Percentiles rank a stretch among this genome's conserved stretches.
phyloP scores from a whole-genome alignment of 2,888 invertebrate genomes.

The Cephus pygmeus region DNA sequence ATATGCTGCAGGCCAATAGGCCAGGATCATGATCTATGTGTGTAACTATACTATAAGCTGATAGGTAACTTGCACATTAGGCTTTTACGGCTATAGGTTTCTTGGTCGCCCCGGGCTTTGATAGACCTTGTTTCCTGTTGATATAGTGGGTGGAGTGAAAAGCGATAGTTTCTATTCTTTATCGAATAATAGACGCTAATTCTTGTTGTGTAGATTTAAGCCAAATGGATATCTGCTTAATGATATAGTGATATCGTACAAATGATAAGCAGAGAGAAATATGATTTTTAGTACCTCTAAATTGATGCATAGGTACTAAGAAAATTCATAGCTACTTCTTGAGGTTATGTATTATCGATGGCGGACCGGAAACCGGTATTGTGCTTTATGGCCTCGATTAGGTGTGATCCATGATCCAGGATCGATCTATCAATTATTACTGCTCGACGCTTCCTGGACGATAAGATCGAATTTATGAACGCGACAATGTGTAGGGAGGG shows the following conservation, averaged over 20 bases:
- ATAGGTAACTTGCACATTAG: not conserved
- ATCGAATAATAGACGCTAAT: not conserved
- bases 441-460: not conserved
- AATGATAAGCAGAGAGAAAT: not conserved
- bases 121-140: not conserved
- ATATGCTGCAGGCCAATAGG: not conserved
- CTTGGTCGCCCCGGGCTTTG: not conserved
- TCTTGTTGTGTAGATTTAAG: not conserved
- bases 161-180: not conserved
- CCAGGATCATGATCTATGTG: not conserved
- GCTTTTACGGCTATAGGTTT: not conserved
- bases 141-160: not conserved
- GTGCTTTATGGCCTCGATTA: not conserved
- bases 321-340: not conserved
- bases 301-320: not conserved
- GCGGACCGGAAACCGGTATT: not conserved
- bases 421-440: not conserved
- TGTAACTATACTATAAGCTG: not conserved
- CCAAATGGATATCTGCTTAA: not conserved
- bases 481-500: not conserved
- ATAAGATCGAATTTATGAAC: not conserved
- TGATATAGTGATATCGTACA: not conserved
- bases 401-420: not conserved
- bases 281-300: not conserved
- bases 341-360: not conserved